Conservation (phyloP, 2,113 vertebrate species). For the Silurus glanis region DNA sequence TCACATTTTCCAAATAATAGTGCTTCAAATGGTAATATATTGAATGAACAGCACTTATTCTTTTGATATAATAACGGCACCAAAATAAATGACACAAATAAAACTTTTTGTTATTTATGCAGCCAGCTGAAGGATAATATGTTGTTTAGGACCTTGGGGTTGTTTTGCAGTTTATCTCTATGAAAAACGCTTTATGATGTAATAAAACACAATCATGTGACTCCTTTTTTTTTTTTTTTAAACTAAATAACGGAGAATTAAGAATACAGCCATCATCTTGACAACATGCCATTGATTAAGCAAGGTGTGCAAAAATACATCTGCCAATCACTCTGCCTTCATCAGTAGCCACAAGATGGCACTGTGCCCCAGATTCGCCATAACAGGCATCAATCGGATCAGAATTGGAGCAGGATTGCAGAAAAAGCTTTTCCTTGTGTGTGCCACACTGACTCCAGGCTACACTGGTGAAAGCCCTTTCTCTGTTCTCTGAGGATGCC, state of each 20-base stretch:
- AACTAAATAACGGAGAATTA: slow-evolving; percentile 20
- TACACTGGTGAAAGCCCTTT: slow-evolving; percentile 4
- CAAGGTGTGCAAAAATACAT: neutral
- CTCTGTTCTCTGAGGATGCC: slow-evolving; percentile 4
- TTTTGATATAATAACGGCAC: neutral
- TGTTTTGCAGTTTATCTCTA: neutral
- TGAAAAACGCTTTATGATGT: neutral
- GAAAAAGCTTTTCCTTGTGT: slow-evolving; percentile 20
- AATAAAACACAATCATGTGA: neutral
- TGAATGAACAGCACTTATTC: neutral
- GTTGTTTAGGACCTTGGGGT: slow-evolving; percentile 4
- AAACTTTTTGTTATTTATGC: slow-evolving; percentile 25
- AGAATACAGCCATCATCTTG: slow-evolving; percentile 6
- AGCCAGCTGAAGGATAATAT: slow-evolving; percentile 1
- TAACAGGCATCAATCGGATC: neutral
- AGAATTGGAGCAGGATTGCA: neutral
- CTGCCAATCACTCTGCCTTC: neutral
- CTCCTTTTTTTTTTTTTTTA: neutral
- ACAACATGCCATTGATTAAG: slow-evolving; percentile 1
- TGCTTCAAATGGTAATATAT: neutral
- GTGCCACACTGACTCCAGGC: neutral
- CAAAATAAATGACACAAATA: slow-evolving; percentile 6
- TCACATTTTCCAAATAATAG: neutral
- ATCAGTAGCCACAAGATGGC: slow-evolving; percentile 35
- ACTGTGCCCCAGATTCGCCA: neutral